Conservation (phyloP, 2,888 invertebrate species). For the Dorcus hopei region DNA sequence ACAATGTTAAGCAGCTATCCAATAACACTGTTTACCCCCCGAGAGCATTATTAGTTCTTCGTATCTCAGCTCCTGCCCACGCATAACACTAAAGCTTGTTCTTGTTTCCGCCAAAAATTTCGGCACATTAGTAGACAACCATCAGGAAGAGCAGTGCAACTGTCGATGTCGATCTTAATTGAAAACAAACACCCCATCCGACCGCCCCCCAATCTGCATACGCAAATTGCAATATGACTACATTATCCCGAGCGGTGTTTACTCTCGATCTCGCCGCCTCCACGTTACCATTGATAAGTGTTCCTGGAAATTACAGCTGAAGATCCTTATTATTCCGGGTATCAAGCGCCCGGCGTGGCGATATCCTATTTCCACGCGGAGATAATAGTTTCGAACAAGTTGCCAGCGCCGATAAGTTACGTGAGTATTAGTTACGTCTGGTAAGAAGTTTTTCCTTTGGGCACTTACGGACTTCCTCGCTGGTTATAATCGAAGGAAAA, state of each 20-base stretch:
- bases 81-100: too few relatives aligned
- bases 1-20: too few relatives aligned
- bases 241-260: constrained; percentile 25
- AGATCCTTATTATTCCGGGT: constrained; percentile 20
- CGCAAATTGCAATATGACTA: constrained; percentile 28
- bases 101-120: not conserved
- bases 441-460: too few relatives aligned
- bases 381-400: constrained; percentile 5
- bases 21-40: too few relatives aligned
- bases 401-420: not conserved
- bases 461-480: too few relatives aligned
- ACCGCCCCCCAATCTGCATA: constrained; percentile 27
- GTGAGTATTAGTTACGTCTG: too few relatives aligned
- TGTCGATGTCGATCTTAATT: constrained; percentile 31
- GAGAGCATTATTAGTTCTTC: too few relatives aligned
- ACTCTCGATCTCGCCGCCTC: constrained; percentile 21
- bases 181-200: constrained; percentile 30
- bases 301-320: constrained; percentile 27
- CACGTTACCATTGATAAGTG: constrained; percentile 31
- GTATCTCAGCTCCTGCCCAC: too few relatives aligned
- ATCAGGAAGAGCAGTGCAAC: constrained; percentile 11
- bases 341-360: constrained; percentile 7
- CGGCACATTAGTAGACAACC: constrained; percentile 6
- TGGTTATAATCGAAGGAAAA: too few relatives aligned
- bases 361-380: not conserved